Evolutionary conservation across 2,888 invertebrate genomes (phyloP).

Genomic region (Plutella xylostella): DNA sequence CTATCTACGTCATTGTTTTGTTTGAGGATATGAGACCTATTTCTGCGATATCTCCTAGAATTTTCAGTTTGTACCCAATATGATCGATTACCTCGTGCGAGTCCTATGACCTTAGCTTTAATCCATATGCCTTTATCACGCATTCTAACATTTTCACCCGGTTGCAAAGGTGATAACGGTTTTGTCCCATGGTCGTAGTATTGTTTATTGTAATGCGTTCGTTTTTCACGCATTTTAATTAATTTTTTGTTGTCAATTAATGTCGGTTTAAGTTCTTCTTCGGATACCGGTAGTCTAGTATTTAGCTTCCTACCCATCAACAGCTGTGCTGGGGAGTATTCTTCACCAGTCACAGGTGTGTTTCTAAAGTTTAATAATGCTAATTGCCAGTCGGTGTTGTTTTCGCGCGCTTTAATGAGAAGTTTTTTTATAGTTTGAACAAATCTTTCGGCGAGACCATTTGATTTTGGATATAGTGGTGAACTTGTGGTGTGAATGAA

Average conservation of each 20-base stretch:
- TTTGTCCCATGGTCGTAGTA: background rate
- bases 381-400: conserved; percentile 13
- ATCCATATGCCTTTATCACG: no score
- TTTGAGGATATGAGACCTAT: no score
- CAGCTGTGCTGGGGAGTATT: background rate
- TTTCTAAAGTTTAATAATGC: conserved; percentile 16
- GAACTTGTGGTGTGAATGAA: conserved; percentile 11
- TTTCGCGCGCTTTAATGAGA: conserved; percentile 10
- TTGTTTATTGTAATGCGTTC: background rate
- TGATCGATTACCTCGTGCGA: no score
- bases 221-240: no score
- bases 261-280: background rate
- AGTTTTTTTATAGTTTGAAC: background rate
- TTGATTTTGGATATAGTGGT: conserved; percentile 9
- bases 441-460: background rate
- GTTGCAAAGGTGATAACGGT: no score
- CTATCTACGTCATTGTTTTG: no score
- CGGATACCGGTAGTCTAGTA: background rate
- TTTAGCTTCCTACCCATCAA: background rate
- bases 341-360: conserved; percentile 9
- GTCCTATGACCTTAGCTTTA: no score
- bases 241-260: no score
- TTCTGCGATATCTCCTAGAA: background rate
- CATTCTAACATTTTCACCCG: no score
- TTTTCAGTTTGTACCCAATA: no score